These are phyloP conservation scores for Saccostrea cuccullata DNA, from an alignment of 1,140 invertebrate species.

Conservation along the genomic window DNA sequence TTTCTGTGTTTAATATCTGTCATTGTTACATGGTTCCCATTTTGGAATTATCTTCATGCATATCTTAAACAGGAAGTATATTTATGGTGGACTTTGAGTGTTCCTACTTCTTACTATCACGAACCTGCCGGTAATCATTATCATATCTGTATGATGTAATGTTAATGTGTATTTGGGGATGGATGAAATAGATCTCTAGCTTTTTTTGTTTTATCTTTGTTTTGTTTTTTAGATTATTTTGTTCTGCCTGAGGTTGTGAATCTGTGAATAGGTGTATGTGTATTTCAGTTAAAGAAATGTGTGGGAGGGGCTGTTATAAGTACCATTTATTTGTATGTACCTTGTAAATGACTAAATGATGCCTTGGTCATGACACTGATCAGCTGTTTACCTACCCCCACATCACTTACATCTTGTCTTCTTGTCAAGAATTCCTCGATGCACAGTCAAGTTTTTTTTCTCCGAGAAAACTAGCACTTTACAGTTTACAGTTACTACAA, in stretches of 20 bases:
- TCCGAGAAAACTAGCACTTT: not conserved
- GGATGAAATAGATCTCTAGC: not conserved
- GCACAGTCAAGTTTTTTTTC: not conserved
- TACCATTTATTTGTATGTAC: not conserved
- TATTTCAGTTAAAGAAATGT: not conserved
- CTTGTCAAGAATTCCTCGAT: not conserved
- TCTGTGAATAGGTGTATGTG: not conserved
- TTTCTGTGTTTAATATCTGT: not conserved
- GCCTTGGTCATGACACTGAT: not conserved
- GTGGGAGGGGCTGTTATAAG: not conserved
- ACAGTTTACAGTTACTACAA: not conserved
- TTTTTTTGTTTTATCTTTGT: not conserved
- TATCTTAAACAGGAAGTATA: not conserved
- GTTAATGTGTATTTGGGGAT: not conserved
- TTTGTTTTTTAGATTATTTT: not conserved
- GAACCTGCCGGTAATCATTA: not conserved
- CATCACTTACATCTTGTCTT: not conserved
- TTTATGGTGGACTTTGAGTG: not conserved
- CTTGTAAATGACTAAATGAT: not conserved
- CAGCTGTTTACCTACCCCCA: not conserved
- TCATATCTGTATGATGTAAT: not conserved
- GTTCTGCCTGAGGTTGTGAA: slow-evolving; percentile 6
- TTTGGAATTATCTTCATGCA: not conserved
- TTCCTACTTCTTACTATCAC: not conserved
- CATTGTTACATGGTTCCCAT: not conserved